phyloP scores from a whole-genome alignment of 2,113 vertebrate species.

The Athene noctua region DNA sequence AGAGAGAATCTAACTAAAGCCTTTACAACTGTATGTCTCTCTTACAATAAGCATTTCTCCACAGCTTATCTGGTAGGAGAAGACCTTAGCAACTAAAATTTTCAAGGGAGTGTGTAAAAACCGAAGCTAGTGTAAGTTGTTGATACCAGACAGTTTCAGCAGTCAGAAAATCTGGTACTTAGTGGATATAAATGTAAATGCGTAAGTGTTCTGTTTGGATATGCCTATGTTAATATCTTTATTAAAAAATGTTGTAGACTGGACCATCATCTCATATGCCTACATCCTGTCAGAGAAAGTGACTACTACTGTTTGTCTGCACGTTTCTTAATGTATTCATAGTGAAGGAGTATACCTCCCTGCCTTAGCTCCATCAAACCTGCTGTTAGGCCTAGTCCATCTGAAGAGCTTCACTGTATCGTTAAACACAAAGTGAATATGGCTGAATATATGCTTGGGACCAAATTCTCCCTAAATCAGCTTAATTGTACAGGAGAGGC shows the following conservation, averaged over 20 bases:
- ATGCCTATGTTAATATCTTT: background rate
- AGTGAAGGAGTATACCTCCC: background rate
- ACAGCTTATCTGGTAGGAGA: background rate
- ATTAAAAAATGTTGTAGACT: background rate
- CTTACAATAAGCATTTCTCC: background rate
- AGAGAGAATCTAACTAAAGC: background rate
- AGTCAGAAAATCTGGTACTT: background rate
- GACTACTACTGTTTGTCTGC: background rate
- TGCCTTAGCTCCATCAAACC: background rate
- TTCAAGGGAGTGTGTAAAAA: background rate
- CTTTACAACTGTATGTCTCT: background rate
- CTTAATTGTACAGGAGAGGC: background rate
- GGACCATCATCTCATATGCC: background rate
- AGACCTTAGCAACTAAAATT: background rate
- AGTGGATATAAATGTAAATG: background rate
- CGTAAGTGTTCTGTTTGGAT: background rate
- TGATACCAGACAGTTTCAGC: background rate
- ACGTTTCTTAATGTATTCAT: background rate
- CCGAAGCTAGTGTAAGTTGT: background rate
- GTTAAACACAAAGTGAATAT: background rate
- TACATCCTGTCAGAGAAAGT: background rate
- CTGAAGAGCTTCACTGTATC: background rate
- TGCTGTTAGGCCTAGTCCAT: background rate
- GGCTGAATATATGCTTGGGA: background rate
- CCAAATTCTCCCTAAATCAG: background rate